A percentile compares a stretch with the other conserved stretches of the same genome.
phyloP scores from a whole-genome alignment of 1,140 invertebrate species.

The Lethrus apterus region DNA sequence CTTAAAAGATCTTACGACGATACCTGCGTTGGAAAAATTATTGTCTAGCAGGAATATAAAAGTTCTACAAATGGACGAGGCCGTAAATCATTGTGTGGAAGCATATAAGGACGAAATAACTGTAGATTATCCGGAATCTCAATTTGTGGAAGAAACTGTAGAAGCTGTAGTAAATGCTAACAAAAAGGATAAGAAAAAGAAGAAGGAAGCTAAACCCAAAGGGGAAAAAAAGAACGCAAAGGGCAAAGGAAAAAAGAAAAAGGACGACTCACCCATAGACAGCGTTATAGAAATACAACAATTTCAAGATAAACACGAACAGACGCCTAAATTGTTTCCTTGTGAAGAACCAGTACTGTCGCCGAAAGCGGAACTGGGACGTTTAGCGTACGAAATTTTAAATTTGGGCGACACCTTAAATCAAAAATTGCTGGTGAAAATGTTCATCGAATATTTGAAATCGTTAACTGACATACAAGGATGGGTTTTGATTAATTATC shows the following conservation, averaged over 20 bases:
- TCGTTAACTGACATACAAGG: conserved; percentile 44
- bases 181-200: conserved; percentile 11
- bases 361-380: conserved; percentile 46
- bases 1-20: conserved; percentile 41
- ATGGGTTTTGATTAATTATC: conserved; percentile 57
- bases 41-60: conserved; percentile 43
- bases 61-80: conserved; percentile 47
- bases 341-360: conserved; percentile 47
- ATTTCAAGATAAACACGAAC: conserved; percentile 31
- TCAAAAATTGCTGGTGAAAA: conserved; percentile 47
- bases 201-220: conserved; percentile 11
- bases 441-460: conserved; percentile 53
- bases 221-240: conserved; percentile 8
- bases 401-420: conserved; percentile 45
- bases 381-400: conserved; percentile 47
- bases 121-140: conserved; percentile 40
- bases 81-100: conserved; percentile 49
- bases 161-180: conserved; percentile 8
- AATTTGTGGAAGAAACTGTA: conserved; percentile 16
- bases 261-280: neutral
- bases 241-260: conserved; percentile 20
- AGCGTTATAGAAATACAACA: neutral
- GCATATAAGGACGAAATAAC: conserved; percentile 47
- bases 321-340: conserved; percentile 50
- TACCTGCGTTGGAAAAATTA: conserved; percentile 42